Evolutionary conservation across 2,888 invertebrate genomes (phyloP), one percentile per base, ranked within the genome.

Genomic region (Rhamphomyia laevipes): DNA sequence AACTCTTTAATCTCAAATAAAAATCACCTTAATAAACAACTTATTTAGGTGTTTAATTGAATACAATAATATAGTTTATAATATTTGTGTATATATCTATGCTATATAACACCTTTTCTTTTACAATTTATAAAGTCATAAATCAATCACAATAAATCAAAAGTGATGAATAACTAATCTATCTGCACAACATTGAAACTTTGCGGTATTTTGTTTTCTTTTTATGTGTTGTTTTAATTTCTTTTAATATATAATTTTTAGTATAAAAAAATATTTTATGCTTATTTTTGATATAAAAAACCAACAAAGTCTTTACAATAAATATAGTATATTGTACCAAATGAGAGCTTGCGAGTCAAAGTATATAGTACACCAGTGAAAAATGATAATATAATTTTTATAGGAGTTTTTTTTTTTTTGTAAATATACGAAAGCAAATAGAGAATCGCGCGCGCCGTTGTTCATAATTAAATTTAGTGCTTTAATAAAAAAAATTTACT

Each of bases 401-500:
- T 30, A 31, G n/a, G 18, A 17, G 43, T 27, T 42, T 31, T 42
- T 38, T 16, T 50, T 45, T 37, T 46, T 30, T 40, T 35, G 16
- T 45, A 23, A 46, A 33, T 17, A 40, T 33, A 37, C 43, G 30
- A 27, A 48, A 38, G 37, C 43, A 50, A 46, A 52, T 49, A 47
- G 46, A 35, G 31, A 38, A 42, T 23, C 13, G 9, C 17, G 31
- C 35, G 43, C 52, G 52, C 52, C 51, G 52, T 51, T 37, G 52
- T 18, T 17, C 38, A 31, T 15, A 27, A 42, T 46, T 37, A 45
- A 48, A 35, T 12, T 21, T 37, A 27, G 17, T 45, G 23, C 16
- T 43, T 27, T 43, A 35, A 46, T 35, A 46, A 49, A 44, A 21
- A 31, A 48, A 52, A 46, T 66, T 64, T 58, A 64, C 61, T 65